Evolutionary conservation across 2,888 invertebrate species (phyloP).

Genomic region (Plagiodera versicolora): DNA sequence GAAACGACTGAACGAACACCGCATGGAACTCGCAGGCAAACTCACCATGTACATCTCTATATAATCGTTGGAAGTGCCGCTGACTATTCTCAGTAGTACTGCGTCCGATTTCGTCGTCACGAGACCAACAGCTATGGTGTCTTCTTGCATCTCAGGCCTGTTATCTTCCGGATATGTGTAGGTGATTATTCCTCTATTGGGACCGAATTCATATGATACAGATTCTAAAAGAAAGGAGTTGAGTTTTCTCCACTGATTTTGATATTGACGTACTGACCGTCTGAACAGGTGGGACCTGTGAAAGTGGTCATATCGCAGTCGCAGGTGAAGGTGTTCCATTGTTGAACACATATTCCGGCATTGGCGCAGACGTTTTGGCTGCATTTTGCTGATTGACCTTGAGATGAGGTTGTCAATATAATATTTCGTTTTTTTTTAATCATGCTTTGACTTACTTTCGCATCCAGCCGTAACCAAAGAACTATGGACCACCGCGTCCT

Average conservation of each 20-base stretch:
- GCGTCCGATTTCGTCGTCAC: conserved; percentile 87
- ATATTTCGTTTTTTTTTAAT: no score
- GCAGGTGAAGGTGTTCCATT: conserved; percentile 92
- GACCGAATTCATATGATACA: conserved; percentile 91
- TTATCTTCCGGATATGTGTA: conserved; percentile 84
- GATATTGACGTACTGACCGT: conserved; percentile 64
- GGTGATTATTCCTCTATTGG: conserved; percentile 83
- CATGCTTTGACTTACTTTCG: conserved; percentile 64
- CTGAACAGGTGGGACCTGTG: conserved; percentile 89
- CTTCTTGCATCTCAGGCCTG: conserved; percentile 85
- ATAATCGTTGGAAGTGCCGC: conserved; percentile 90
- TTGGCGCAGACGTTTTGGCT: conserved; percentile 90
- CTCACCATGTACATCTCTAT: conserved; percentile 94
- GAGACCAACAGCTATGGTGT: conserved; percentile 89
- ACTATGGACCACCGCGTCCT: conserved; percentile 86
- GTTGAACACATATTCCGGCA: conserved; percentile 89
- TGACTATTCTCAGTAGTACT: conserved; percentile 87
- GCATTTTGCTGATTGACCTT: conserved; percentile 77
- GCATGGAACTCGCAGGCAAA: conserved; percentile 27
- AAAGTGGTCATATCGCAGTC: conserved; percentile 96
- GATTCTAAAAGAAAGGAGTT: conserved; percentile 70
- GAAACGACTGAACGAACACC: neutral
- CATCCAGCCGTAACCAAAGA: conserved; percentile 85
- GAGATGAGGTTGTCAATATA: conserved; percentile 8
- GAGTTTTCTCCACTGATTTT: neutral